Conservation (phyloP, 2,888 invertebrate species). For the Gnatocerus cornutus region DNA sequence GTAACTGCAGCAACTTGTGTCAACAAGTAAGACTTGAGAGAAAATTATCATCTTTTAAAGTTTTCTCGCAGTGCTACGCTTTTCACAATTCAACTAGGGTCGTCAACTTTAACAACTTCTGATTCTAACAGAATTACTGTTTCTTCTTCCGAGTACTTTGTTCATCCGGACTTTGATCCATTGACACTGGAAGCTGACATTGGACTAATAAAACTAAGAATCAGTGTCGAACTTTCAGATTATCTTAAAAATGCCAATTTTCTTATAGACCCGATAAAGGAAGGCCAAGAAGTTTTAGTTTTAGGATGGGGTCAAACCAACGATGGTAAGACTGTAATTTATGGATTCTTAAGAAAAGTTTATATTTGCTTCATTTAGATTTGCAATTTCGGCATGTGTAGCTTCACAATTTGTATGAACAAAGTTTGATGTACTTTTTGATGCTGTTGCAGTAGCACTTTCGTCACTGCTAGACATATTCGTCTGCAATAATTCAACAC, state of each 20-base stretch:
- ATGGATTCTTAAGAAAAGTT: no score
- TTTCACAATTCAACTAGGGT: constrained; percentile 26
- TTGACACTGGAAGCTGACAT: constrained; percentile 13
- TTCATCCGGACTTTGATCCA: constrained; percentile 22
- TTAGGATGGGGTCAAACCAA: constrained; percentile 12
- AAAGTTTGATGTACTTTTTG: no score
- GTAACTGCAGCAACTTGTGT: neutral
- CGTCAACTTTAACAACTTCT: neutral
- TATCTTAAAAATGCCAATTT: no score
- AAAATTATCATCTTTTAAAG: no score
- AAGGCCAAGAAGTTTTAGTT: no score
- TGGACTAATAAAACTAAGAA: constrained; percentile 20
- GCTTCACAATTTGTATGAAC: no score
- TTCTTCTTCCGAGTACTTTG: constrained; percentile 18
- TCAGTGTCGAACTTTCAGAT: neutral
- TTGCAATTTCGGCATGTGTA: no score
- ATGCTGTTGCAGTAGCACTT: no score
- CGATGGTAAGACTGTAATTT: constrained; percentile 13
- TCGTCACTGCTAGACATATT: no score
- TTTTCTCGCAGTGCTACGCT: constrained; percentile 7
- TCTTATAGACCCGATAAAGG: no score
- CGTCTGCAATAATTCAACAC: no score
- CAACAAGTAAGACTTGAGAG: neutral
- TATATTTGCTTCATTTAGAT: no score
- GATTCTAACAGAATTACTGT: constrained; percentile 18